phyloP scores from a whole-genome alignment of 23 tunicate genomes.

The Clavelina lepadiformis region DNA sequence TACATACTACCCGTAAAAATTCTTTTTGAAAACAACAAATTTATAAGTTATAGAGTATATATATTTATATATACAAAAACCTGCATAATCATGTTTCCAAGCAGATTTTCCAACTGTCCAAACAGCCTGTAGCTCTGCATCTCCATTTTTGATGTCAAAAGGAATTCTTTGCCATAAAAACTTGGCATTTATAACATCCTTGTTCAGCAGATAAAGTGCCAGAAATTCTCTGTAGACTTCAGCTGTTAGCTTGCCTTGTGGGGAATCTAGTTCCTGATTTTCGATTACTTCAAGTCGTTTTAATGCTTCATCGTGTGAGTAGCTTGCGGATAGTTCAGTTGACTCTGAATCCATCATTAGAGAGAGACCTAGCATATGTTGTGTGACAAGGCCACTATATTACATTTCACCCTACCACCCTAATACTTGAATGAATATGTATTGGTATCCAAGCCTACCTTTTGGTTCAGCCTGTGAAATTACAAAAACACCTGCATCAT shows the following conservation, averaged over 20 bases:
- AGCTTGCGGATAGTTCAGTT: too few relatives aligned
- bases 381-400: too few relatives aligned
- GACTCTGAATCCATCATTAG: constrained; percentile 2
- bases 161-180: constrained; percentile 79
- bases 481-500: too few relatives aligned
- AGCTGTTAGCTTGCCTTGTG: constrained; percentile 34
- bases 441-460: too few relatives aligned
- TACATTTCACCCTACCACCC: too few relatives aligned
- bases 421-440: too few relatives aligned
- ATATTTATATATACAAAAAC: too few relatives aligned
- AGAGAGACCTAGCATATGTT: neutral
- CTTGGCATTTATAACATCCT: constrained; percentile 55
- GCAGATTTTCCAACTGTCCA: constrained; percentile 72
- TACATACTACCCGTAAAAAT: too few relatives aligned
- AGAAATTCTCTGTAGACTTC: constrained; percentile 72
- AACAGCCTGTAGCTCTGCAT: constrained; percentile 47
- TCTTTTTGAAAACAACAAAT: too few relatives aligned
- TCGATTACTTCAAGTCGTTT: constrained; percentile 45
- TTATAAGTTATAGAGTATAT: too few relatives aligned
- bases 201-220: constrained; percentile 50
- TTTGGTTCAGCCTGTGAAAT: too few relatives aligned
- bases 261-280: constrained; percentile 65
- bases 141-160: constrained; percentile 21
- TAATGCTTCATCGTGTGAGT: constrained; percentile 7
- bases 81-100: constrained; percentile 47